phyloP scores from a whole-genome alignment of 2,888 invertebrate genomes.

The Podotricha telesiphe region DNA sequence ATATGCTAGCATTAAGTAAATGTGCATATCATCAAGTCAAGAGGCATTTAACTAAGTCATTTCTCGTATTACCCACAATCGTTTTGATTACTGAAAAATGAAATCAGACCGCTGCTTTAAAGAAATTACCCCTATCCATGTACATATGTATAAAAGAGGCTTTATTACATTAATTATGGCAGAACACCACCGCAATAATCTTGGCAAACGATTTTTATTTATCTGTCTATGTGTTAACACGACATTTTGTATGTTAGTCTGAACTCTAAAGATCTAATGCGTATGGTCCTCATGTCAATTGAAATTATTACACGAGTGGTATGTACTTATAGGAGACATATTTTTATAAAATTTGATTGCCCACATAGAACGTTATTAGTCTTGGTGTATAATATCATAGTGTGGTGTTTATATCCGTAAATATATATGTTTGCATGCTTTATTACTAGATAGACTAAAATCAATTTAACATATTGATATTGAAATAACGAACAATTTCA shows the following conservation, averaged over 20 bases:
- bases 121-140: constrained; percentile 30
- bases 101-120: constrained; percentile 26
- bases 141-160: constrained; percentile 36
- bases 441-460: constrained; percentile 14
- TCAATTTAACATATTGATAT: constrained; percentile 20
- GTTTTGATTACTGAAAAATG: constrained; percentile 30
- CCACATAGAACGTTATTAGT: constrained; percentile 63
- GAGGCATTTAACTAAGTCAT: constrained; percentile 38
- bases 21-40: constrained; percentile 39
- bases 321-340: constrained; percentile 74
- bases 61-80: constrained; percentile 36
- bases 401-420: constrained; percentile 25
- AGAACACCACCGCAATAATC: constrained; percentile 33
- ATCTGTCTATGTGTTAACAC: constrained; percentile 1
- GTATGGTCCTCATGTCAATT: constrained; percentile 33
- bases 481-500: constrained; percentile 13
- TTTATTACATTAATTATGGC: constrained; percentile 30
- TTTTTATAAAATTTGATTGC: constrained; percentile 78
- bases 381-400: constrained; percentile 31
- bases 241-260: constrained; percentile 11
- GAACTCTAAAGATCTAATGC: constrained; percentile 25
- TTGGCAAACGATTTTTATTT: constrained; percentile 14
- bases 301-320: constrained; percentile 31
- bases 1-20: constrained; percentile 39
- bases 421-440: constrained; percentile 15